Base-by-base conservation (phyloP, 1,140 invertebrate species). In the Marisa cornuarietis region DNA sequence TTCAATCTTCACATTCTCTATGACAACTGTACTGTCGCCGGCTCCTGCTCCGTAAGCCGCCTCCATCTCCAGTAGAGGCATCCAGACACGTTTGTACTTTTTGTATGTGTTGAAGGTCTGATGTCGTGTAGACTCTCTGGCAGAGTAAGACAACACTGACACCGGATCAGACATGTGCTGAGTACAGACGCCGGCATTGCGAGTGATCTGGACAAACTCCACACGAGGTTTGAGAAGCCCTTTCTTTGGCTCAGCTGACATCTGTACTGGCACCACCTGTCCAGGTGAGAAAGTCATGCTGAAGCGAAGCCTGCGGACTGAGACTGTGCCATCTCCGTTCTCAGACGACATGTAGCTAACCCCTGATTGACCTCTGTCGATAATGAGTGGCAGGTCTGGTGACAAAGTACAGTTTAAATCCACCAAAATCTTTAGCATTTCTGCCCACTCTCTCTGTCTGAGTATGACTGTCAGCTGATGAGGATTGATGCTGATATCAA, bases 21-120 rank as follows among this genome's bases (percentile, higher is more conserved):
- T 85, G 26, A 83, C 79, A 11, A 79, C 77, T 13, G 75, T 54
- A 11, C 81, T 65, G 26, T 83, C 81, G 16, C 78, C 78, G n/a
- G 71, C 58, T 24, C 58, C 81, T 11, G 83, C 81, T 54, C 54
- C 68, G 18, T 69, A 61, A 7, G 83, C 80, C 24, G 82, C 73
- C 81, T 86, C 85, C 83, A 86, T 85, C 79, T 83, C 81, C 9
- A 83, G 26, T 5, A 86, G 61, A 13, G 83, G 80, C 42, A 82
- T 51, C 84, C 82, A 85, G 31, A 77, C 78, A 62, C 80, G n/a
- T 13, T 77, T 42, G 76, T 87, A 87, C 0, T 77, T 66, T 65
- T 63, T 61, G 9, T 82, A 63, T 58, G 22, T 62, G 18, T 54
- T 24, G 26, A 83, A 85, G 9, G 68, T 54, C 65, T 78, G 51